These are phyloP conservation scores for Nothoprocta perdicaria DNA, from an alignment of 2,113 vertebrate genomes.

Conservation along the genomic window DNA sequence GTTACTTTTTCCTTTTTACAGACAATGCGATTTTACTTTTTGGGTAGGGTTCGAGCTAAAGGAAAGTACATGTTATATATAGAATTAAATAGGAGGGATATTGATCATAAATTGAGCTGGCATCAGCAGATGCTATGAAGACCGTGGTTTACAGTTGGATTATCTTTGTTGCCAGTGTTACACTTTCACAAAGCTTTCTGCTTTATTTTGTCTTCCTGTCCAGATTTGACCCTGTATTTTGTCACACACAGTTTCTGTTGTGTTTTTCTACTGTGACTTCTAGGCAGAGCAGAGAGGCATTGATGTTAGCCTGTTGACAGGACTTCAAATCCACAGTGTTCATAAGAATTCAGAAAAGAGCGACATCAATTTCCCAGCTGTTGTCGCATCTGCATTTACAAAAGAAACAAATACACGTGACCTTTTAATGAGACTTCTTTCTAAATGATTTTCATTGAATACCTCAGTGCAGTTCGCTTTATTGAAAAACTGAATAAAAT, in stretches of 20 bases:
- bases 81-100: neutral
- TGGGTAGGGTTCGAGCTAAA: neutral
- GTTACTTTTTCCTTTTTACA: neutral
- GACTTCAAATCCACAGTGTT: neutral
- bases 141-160: neutral
- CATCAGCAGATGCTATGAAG: neutral
- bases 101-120: neutral
- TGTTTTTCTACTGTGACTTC: neutral
- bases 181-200: neutral
- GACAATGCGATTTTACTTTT: neutral
- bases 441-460: neutral
- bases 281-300: neutral
- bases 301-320: neutral
- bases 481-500: neutral
- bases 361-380: neutral
- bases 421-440: neutral
- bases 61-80: neutral
- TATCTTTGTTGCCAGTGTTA: neutral
- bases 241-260: neutral
- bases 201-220: neutral
- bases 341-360: neutral
- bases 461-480: neutral
- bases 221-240: neutral
- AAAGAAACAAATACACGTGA: neutral
- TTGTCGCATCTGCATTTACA: neutral